Base-by-base conservation (phyloP, 2,113 vertebrate species). In the Myiozetetes cayanensis region DNA sequence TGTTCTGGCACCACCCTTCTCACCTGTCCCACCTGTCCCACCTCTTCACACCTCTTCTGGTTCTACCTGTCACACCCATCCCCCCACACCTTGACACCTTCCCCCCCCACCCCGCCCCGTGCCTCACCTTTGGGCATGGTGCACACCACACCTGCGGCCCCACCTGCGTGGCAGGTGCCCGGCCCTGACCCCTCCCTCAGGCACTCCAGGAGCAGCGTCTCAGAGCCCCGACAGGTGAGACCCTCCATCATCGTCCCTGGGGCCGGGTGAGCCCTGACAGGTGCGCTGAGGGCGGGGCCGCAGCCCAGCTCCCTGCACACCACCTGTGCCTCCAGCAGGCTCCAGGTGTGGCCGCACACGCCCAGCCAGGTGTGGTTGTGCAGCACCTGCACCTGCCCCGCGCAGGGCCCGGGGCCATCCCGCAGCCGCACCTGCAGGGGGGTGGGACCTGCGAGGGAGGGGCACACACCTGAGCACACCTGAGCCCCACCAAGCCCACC, bases 381-480 rank as follows among this genome's bases (percentile, higher is more conserved):
- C 11, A 77, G 82, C 20, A 96, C 66, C 46, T 96, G 94, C n/a
- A 94, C 37, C n/a, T 16, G 66, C 39, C 96, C 96, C 1, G 46
- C 22, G 9, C 96, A 96, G 49, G 72, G 68, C 23, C 83, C 24
- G 4, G 79, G n/a, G 2, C 90, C 85, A 0, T 70, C 80, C 16
- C 17, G 9, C 37, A 96, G 17, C 30, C 96, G 50, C 58, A 78
- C 18, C 65, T 77, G 50, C 72, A 87, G 39, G 21, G 85, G 77
- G 22, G 46, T 30, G 5, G 56, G 16, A 52, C 90, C 90, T 92
- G 71, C 37, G 20, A 19, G 28, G 58, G 58, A 37, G n/a, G 10
- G 20, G 33, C 55, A 37, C 22, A 37, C 58, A 35, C n/a, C 9
- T 59, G 58, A 16, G n/a, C 9, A 30, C 52, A 30, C 28, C 52